phyloP scores from a whole-genome alignment of 2,113 vertebrate genomes.

The Pygoscelis antarcticus region DNA sequence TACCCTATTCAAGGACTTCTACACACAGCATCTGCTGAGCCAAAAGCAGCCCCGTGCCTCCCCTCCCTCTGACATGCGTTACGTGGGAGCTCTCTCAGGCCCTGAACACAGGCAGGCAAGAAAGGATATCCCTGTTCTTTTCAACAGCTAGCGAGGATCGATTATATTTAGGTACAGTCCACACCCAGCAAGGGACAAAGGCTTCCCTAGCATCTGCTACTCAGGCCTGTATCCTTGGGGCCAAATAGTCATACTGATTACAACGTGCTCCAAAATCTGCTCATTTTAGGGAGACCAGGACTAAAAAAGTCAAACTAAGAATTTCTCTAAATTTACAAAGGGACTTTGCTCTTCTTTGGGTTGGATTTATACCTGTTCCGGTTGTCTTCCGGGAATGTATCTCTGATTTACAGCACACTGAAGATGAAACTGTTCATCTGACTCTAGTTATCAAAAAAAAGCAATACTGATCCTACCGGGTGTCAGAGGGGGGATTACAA shows the following conservation, averaged over 20 bases:
- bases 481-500: slow-evolving; percentile 2
- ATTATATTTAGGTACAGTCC: neutral
- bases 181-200: neutral
- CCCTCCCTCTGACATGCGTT: neutral
- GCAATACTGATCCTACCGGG: neutral
- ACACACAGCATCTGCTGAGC: neutral
- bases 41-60: neutral
- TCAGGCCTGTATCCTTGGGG: neutral
- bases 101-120: neutral
- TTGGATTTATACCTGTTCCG: neutral
- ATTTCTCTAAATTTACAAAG: neutral
- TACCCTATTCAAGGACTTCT: neutral
- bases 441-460: slow-evolving; percentile 24
- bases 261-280: neutral
- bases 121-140: neutral
- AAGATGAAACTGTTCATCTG: slow-evolving; percentile 23
- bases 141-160: neutral
- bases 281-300: neutral
- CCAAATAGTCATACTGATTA: neutral
- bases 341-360: neutral
- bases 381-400: neutral
- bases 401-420: neutral
- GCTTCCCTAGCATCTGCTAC: neutral
- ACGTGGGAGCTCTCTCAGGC: neutral
- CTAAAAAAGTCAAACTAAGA: neutral